Evolutionary conservation across 2,797 vertebrate species (phyloP).

Genomic region (Xenops minutus): DNA sequence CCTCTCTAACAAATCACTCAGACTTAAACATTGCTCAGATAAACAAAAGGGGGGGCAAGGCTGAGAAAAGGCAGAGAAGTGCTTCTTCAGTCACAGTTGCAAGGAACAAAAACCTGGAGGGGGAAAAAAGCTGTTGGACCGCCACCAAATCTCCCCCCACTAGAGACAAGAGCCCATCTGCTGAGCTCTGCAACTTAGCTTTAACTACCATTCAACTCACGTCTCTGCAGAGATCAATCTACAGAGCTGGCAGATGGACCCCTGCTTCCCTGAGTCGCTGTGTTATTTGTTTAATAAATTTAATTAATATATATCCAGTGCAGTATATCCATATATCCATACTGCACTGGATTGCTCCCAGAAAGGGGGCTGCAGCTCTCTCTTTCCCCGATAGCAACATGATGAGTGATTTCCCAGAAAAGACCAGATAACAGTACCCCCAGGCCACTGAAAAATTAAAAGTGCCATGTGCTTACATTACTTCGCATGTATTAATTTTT

Average conservation of each 20-base stretch:
- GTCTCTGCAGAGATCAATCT: conserved; percentile 84
- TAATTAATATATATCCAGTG: no score
- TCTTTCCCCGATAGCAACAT: conserved; percentile 72
- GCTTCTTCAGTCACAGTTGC: conserved; percentile 79
- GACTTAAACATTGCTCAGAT: conserved; percentile 82
- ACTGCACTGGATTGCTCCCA: conserved; percentile 81
- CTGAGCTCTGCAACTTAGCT: conserved; percentile 83
- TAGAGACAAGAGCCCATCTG: conserved; percentile 88
- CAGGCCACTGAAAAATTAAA: conserved; percentile 76
- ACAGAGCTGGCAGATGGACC: conserved; percentile 87
- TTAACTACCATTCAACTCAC: conserved; percentile 80
- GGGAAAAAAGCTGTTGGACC: conserved; percentile 82
- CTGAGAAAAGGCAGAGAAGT: conserved; percentile 80
- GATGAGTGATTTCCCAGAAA: conserved; percentile 81
- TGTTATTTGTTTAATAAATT: conserved; percentile 94
- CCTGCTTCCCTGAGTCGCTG: conserved; percentile 80
- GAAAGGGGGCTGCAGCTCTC: conserved; percentile 71
- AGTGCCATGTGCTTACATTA: conserved; percentile 76
- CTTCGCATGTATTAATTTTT: conserved; percentile 75
- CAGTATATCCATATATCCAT: no score
- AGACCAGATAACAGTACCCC: conserved; percentile 76
- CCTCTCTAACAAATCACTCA: conserved; percentile 79
- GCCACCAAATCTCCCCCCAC: conserved; percentile 84
- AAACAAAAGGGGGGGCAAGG: conserved; percentile 76
- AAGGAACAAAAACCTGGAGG: conserved; percentile 85